Evolutionary conservation across 2,113 vertebrate species (phyloP).

Genomic region (Aphelocoma coerulescens): DNA sequence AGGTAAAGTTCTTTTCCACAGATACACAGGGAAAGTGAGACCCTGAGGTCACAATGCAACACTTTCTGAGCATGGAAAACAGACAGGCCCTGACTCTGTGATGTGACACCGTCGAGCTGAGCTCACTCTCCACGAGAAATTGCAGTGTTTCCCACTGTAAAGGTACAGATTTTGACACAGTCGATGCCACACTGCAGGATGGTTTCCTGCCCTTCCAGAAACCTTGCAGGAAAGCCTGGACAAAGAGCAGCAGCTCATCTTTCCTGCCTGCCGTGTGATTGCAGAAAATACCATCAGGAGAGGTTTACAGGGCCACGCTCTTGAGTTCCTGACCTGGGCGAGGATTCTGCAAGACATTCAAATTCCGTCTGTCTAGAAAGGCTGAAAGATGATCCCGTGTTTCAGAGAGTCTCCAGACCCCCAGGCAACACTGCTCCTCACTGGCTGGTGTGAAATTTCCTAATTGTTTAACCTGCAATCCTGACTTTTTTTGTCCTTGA

Average conservation of each 20-base stretch:
- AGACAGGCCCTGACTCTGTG: neutral
- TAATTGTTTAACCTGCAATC: constrained; percentile 29
- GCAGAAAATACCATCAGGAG: neutral
- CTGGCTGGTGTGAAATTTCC: neutral
- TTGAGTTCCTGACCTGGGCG: neutral
- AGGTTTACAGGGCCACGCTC: neutral
- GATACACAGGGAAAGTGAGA: neutral
- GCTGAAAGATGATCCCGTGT: neutral
- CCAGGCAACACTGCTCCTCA: neutral
- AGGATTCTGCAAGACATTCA: constrained; percentile 31
- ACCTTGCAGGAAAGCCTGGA: neutral
- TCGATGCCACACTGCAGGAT: neutral
- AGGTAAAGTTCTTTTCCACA: neutral
- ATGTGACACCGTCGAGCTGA: neutral
- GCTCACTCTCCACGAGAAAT: neutral
- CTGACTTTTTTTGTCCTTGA: constrained; percentile 42
- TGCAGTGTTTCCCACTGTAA: neutral
- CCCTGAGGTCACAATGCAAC: neutral
- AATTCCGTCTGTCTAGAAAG: constrained; percentile 37
- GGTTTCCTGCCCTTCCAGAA: neutral
- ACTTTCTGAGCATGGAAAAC: neutral
- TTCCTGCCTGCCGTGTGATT: neutral
- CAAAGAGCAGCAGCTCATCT: neutral
- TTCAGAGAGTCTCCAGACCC: constrained; percentile 10
- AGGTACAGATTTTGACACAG: neutral